These are phyloP conservation scores for Trachelus troglodyta DNA, from an alignment of 2,888 invertebrate genomes.

Conservation along the genomic window DNA sequence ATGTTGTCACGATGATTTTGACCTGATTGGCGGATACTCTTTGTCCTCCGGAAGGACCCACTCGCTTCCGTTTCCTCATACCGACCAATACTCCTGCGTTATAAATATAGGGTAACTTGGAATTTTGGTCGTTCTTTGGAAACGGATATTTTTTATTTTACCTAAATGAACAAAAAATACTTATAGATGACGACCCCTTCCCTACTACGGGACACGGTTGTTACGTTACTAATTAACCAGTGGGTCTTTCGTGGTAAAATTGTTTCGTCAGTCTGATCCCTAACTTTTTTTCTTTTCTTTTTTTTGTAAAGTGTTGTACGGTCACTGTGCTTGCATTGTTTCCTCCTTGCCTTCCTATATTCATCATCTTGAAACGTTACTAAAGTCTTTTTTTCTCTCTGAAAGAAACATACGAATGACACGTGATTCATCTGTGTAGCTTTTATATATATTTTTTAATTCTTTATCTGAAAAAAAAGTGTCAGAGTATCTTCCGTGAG, in stretches of 20 bases:
- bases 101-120: background rate
- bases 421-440: background rate
- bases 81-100: background rate
- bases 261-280: background rate
- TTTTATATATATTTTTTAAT: background rate
- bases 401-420: slow-evolving; percentile 9
- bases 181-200: background rate
- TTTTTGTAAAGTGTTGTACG: slow-evolving; percentile 11
- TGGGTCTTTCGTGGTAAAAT: background rate
- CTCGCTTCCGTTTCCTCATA: background rate
- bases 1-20: background rate
- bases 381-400: background rate
- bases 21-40: background rate
- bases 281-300: slow-evolving; percentile 1
- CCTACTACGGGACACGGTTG: background rate
- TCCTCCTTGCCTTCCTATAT: background rate
- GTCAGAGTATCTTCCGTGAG: background rate
- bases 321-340: slow-evolving; percentile 1
- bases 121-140: background rate
- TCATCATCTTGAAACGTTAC: background rate
- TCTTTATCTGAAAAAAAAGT: background rate
- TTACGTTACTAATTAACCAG: background rate
- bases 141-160: background rate
- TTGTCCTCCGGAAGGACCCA: background rate
- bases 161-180: background rate